These are phyloP conservation scores for Agelaius tricolor DNA, from an alignment of 2,113 vertebrate species.

Conservation along the genomic window DNA sequence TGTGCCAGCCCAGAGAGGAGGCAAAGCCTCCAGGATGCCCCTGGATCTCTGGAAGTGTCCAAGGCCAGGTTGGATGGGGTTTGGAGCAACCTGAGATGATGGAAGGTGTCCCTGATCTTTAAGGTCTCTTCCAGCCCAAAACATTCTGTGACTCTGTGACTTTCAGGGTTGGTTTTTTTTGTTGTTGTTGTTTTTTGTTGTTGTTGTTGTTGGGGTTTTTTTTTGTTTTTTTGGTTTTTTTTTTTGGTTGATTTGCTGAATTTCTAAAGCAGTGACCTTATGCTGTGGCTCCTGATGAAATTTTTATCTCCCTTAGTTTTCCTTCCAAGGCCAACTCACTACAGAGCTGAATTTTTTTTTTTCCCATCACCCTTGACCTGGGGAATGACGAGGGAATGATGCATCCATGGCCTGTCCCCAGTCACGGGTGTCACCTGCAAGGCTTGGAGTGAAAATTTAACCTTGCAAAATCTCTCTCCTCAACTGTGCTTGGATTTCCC, in stretches of 20 bases:
- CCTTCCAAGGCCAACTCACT: not conserved
- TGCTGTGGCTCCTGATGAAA: not conserved
- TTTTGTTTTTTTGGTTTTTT: not conserved
- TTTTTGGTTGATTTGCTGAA: not conserved
- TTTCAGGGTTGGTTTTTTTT: not conserved
- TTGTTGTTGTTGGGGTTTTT: too few species aligned
- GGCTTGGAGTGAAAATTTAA: not conserved
- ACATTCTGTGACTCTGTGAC: not conserved
- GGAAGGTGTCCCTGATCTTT: not conserved
- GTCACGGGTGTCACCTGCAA: not conserved
- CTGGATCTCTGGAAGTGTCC: not conserved
- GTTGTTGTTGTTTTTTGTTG: too few species aligned
- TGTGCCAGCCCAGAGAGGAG: not conserved
- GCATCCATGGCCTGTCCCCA: not conserved
- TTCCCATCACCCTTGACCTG: not conserved
- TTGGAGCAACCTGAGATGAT: not conserved
- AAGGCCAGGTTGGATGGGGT: rapidly evolving
- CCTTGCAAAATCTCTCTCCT: not conserved
- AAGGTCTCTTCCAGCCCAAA: not conserved
- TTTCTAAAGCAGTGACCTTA: not conserved
- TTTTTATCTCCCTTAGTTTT: not conserved
- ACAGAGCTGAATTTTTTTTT: not conserved
- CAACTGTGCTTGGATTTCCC: not conserved
- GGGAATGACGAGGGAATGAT: rapidly evolving
- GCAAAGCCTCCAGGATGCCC: not conserved